Percentiles rank a stretch among this genome's conserved stretches.
phyloP scores from a whole-genome alignment of 2,888 invertebrate species.

The Chalcis sispes region DNA sequence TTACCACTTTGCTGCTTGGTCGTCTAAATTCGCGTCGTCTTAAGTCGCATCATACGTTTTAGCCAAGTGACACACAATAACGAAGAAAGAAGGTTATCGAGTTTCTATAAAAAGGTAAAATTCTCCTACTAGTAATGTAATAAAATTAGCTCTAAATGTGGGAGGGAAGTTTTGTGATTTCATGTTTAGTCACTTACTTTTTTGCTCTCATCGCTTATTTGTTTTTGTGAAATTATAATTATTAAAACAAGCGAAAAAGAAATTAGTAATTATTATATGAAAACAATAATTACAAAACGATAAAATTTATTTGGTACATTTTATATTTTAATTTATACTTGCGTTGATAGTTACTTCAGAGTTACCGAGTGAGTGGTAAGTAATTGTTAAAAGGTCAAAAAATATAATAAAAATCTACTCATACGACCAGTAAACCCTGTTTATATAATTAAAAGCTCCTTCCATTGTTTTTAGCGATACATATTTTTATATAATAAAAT shows the following conservation, averaged over 20 bases:
- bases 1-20: slow-evolving; percentile 63
- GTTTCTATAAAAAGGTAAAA: slow-evolving; percentile 70
- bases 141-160: slow-evolving; percentile 70
- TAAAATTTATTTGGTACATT: slow-evolving; percentile 12
- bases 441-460: slow-evolving; percentile 50
- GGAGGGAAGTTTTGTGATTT: slow-evolving; percentile 67
- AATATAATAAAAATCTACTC: slow-evolving; percentile 45
- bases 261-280: too few relatives aligned
- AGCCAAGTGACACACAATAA: slow-evolving; percentile 63
- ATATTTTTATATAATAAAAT: slow-evolving; percentile 5
- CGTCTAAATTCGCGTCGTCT: slow-evolving; percentile 68
- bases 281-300: slow-evolving; percentile 19
- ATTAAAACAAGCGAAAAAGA: slow-evolving; percentile 25
- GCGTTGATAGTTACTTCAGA: slow-evolving; percentile 41
- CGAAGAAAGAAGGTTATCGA: slow-evolving; percentile 69
- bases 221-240: slow-evolving; percentile 46
- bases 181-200: slow-evolving; percentile 52
- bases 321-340: slow-evolving; percentile 10
- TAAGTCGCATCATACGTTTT: slow-evolving; percentile 70
- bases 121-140: slow-evolving; percentile 69
- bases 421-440: slow-evolving; percentile 43
- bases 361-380: slow-evolving; percentile 58
- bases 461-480: slow-evolving; percentile 34
- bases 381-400: slow-evolving; percentile 41
- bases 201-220: slow-evolving; percentile 50